A percentile compares a stretch with the other conserved stretches of the same genome.
phyloP scores from a whole-genome alignment of 2,113 vertebrate genomes.

The Odocoileus hemionus region DNA sequence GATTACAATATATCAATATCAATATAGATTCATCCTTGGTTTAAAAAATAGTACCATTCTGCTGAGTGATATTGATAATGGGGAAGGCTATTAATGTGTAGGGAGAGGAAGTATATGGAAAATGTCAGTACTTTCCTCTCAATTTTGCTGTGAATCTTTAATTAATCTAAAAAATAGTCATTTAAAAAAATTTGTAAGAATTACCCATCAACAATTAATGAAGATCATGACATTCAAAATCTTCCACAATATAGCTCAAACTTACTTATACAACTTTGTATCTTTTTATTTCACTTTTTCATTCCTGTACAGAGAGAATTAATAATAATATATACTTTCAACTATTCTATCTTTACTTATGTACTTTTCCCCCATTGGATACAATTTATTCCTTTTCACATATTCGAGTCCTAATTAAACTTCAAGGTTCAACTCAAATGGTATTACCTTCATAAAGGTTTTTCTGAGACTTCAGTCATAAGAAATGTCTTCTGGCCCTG shows the following conservation, averaged over 20 bases:
- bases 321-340: not conserved
- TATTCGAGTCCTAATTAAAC: not conserved
- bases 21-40: not conserved
- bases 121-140: not conserved
- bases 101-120: not conserved
- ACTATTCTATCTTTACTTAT: not conserved
- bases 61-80: not conserved
- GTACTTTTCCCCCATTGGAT: not conserved
- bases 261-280: not conserved
- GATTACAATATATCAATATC: not conserved
- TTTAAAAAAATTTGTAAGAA: not conserved
- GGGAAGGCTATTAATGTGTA: not conserved
- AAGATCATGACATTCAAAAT: not conserved
- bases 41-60: not conserved
- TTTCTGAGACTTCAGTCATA: not conserved
- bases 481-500: not conserved
- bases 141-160: not conserved
- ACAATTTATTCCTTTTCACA: not conserved
- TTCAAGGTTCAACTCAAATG: not conserved
- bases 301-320: not conserved
- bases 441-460: not conserved
- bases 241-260: not conserved
- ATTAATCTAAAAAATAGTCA: not conserved
- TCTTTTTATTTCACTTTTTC: not conserved
- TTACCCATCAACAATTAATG: not conserved